Conservation (phyloP, 2,888 invertebrate genomes). For the Ophioninae sp. region DNA sequence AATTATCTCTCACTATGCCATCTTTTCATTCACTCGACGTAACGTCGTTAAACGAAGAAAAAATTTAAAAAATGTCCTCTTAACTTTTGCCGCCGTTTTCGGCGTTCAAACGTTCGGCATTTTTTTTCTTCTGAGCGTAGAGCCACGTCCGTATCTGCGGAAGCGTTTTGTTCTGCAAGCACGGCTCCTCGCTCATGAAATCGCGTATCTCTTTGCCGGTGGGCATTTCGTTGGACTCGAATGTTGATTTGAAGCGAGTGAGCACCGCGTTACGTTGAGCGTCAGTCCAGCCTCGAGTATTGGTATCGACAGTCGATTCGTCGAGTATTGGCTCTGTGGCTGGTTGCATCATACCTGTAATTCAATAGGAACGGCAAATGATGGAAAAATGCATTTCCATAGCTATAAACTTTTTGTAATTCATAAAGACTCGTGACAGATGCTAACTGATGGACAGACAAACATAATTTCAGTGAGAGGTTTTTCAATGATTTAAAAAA, state of each 20-base stretch:
- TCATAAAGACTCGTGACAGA: too few species aligned
- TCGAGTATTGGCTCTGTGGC: not conserved
- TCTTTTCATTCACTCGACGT: not conserved
- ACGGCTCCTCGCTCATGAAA: slow-evolving; percentile 24
- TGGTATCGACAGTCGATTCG: not conserved
- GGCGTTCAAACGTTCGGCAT: not conserved
- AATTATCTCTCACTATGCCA: not conserved
- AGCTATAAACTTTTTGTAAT: too few species aligned
- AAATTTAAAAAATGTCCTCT: not conserved
- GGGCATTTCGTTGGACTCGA: slow-evolving; percentile 23
- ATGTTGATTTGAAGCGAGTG: not conserved
- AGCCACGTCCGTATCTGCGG: slow-evolving; percentile 32
- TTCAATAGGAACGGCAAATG: not conserved
- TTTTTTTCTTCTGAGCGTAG: slow-evolving; percentile 33
- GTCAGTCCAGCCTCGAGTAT: slow-evolving; percentile 7
- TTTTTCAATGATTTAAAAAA: too few species aligned
- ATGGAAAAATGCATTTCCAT: too few species aligned
- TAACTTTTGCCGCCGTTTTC: not conserved
- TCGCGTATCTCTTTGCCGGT: slow-evolving; percentile 30
- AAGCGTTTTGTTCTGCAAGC: slow-evolving; percentile 27
- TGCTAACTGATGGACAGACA: too few species aligned
- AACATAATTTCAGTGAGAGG: too few species aligned
- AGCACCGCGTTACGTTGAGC: not conserved
- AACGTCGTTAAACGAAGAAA: not conserved
- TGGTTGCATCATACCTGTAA: not conserved